Evolutionary conservation across 2,888 invertebrate genomes (phyloP), one percentile per base, ranked within the genome.

Genomic region (Apotomis betuletana): DNA sequence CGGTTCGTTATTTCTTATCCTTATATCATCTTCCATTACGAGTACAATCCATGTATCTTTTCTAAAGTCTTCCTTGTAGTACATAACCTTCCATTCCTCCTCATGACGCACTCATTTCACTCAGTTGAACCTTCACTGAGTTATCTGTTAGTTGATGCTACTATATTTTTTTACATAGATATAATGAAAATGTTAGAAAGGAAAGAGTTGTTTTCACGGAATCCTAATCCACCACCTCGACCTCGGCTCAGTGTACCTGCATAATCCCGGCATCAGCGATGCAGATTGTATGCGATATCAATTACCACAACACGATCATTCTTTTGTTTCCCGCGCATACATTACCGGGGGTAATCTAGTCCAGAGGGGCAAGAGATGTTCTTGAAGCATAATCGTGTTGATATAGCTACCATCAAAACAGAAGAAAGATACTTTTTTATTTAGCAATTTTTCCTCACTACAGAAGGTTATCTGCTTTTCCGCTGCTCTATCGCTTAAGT

Each of bases 171-270:
- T 27, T 27, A 27, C 27, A 27, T 41, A 6, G 2, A 49, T 9
- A 3, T 10, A 10, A 8, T 10, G 9, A 8, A 57, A 27, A 10
- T 36, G 57, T 3, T 12, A 27, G 9, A 49, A 49, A 49, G 3
- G 10, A 44, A 44, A 6, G 44, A 44, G 6, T 41, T 49, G 27
- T 54, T 15, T 64, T 15, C 46, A 13, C 67, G 71, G 71, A 61
- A 62, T 61, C 61, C 67, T 41, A n/a, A 38, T 6, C 54, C 27
- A 12, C 55, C 69, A 52, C 51, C 69, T 64, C 70, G 61, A 55
- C 67, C 71, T 78, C 82, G 79, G 77, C 77, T 74, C 74, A n/a
- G 62, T 64, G 71, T 65, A 62, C 69, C 58, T 41, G 73, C 70
- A 73, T 73, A 73, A 73, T 73, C 63, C 46, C 63, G 46, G 55